A percentile compares a stretch with the other conserved stretches of the same genome.
Evolutionary conservation across 2,113 vertebrate species (phyloP).

Genomic region (Galemys pyrenaicus): DNA sequence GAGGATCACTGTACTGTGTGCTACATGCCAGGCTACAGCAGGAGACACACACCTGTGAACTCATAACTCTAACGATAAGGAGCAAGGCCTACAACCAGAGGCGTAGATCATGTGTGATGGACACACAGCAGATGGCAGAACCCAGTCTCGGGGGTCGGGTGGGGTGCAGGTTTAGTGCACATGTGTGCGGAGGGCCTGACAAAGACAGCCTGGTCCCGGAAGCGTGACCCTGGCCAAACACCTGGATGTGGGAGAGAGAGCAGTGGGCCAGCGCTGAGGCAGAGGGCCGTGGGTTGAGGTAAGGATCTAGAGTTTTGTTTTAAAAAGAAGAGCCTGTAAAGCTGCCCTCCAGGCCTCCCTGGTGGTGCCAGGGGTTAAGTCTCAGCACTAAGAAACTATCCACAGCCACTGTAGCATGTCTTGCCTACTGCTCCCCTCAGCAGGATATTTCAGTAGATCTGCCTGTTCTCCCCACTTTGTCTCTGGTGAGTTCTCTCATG

Average conservation of each 20-base stretch:
- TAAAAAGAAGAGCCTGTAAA: background rate
- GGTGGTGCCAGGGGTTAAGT: too few relatives aligned
- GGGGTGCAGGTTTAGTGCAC: background rate
- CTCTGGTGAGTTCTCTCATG: too few relatives aligned
- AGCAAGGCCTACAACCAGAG: background rate
- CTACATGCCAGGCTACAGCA: background rate
- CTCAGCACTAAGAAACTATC: too few relatives aligned
- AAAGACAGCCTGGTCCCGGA: accelerated
- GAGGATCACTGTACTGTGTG: too few relatives aligned
- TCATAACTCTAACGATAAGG: accelerated
- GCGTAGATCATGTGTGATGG: background rate
- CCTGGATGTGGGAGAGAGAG: too few relatives aligned
- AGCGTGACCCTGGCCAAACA: background rate
- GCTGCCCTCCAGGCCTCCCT: background rate
- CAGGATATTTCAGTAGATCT: too few relatives aligned
- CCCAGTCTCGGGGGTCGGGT: background rate
- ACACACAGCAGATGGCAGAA: background rate
- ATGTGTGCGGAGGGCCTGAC: accelerated
- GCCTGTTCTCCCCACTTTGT: too few relatives aligned
- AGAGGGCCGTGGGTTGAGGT: accelerated
- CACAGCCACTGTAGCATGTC: too few relatives aligned
- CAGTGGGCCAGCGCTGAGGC: background rate
- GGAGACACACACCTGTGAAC: background rate
- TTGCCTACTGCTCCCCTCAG: too few relatives aligned
- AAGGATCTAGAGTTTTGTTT: background rate